Conservation (phyloP, 92 coral and sea anemone genomes). For the Porites evermanni region DNA sequence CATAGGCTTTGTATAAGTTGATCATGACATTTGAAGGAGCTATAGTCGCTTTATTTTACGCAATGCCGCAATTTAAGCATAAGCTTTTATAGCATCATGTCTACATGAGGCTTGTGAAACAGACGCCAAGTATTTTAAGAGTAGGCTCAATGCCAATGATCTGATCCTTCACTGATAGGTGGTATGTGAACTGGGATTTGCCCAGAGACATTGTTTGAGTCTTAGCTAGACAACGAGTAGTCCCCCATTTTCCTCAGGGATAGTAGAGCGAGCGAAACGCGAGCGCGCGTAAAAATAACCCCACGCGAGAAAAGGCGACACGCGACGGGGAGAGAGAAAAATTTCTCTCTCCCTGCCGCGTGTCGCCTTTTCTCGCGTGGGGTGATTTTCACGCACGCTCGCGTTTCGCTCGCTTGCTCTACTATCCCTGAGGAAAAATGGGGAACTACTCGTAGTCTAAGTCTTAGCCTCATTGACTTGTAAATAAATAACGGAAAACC, state of each 20-base stretch:
- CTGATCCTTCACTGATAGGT: neutral
- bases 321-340: no score
- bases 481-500: slow-evolving; percentile 2
- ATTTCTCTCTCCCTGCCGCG: no score
- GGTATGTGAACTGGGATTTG: neutral
- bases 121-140: slow-evolving; percentile 36
- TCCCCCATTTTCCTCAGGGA: no score
- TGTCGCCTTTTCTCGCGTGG: no score
- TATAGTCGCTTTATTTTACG: slow-evolving; percentile 4
- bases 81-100: slow-evolving; percentile 15
- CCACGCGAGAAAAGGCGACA: no score
- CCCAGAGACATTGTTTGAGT: neutral
- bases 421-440: no score
- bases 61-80: slow-evolving; percentile 26
- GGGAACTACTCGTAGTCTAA: no score
- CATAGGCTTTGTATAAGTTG: slow-evolving; percentile 17
- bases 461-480: slow-evolving; percentile 2
- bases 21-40: slow-evolving; percentile 9
- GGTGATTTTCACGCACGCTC: no score
- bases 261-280: no score
- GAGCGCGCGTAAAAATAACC: no score
- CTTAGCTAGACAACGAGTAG: neutral
- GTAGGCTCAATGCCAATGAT: neutral
- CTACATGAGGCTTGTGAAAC: slow-evolving; percentile 12
- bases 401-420: no score